A percentile compares a stretch with the other conserved stretches of the same genome.
These are phyloP conservation scores for Sebastolobus alascanus DNA, from an alignment of 2,797 vertebrate species.

Conservation along the genomic window DNA sequence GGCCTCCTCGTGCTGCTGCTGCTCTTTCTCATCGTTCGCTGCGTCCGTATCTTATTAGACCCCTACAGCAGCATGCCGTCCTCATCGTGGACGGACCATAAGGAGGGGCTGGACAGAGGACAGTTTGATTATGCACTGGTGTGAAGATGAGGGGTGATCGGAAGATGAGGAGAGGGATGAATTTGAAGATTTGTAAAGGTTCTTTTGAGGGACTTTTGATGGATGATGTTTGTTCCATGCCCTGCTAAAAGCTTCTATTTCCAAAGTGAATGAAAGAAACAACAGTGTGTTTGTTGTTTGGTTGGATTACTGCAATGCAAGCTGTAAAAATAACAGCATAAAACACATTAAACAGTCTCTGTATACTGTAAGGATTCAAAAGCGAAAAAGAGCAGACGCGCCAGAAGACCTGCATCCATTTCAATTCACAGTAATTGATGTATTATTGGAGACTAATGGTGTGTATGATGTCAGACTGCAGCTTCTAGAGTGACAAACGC, in stretches of 20 bases:
- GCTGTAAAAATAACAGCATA: neutral
- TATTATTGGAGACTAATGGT: conserved; percentile 2
- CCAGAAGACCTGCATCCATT: conserved; percentile 19
- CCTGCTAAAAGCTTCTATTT: neutral
- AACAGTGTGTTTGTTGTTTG: neutral
- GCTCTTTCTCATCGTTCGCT: conserved; percentile 92
- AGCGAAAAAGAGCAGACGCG: conserved; percentile 9
- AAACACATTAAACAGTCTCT: neutral
- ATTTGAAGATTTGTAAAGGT: neutral
- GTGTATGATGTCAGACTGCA: conserved; percentile 15
- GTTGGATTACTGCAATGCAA: neutral
- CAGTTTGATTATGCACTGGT: conserved; percentile 94
- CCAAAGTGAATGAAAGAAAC: conserved; percentile 3
- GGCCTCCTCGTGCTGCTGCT: conserved; percentile 92
- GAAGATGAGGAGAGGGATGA: neutral
- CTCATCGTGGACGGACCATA: conserved; percentile 94
- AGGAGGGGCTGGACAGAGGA: conserved; percentile 92
- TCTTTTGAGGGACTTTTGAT: conserved; percentile 8
- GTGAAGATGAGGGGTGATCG: conserved; percentile 58
- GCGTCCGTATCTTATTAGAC: conserved; percentile 93
- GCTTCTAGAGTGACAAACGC: conserved; percentile 25
- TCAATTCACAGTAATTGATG: conserved; percentile 12
- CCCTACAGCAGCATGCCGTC: conserved; percentile 97
- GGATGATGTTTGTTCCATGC: neutral
- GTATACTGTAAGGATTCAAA: neutral